Conservation (phyloP, 2,113 vertebrate species). For the Pteruthius melanotis region DNA sequence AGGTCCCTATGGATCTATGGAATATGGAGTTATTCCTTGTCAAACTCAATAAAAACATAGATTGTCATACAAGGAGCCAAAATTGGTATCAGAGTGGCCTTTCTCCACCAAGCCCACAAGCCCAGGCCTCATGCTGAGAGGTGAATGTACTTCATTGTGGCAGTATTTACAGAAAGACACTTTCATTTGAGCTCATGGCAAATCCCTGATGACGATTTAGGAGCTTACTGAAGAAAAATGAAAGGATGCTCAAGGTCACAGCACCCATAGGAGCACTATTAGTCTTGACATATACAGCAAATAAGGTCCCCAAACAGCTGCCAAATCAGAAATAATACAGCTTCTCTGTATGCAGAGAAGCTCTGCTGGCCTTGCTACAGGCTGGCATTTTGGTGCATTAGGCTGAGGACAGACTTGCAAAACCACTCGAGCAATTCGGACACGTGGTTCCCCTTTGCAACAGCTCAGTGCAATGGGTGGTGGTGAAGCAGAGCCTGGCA, state of each 20-base stretch:
- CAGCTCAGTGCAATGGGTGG: neutral
- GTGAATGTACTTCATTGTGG: neutral
- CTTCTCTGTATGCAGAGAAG: neutral
- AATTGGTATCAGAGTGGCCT: neutral
- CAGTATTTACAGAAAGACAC: neutral
- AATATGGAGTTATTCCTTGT: neutral
- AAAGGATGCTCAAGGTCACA: slow-evolving; percentile 38
- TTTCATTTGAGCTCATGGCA: neutral
- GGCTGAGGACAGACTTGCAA: neutral
- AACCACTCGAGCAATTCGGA: neutral
- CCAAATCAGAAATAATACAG: slow-evolving; percentile 26
- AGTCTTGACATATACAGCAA: slow-evolving; percentile 15
- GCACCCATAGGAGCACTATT: neutral
- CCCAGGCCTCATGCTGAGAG: neutral
- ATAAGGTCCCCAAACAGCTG: slow-evolving; percentile 14
- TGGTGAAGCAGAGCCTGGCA: neutral
- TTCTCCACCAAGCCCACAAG: neutral
- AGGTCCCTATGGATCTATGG: neutral
- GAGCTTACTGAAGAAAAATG: slow-evolving; percentile 12
- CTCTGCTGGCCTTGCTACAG: neutral
- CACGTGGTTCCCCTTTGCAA: neutral
- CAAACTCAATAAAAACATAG: neutral
- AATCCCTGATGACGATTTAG: neutral
- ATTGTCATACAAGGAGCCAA: neutral
- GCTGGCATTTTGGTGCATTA: slow-evolving; percentile 23